Percentiles rank a stretch among this genome's conserved stretches.
Evolutionary conservation across 2,888 invertebrate species (phyloP).

Genomic region (Aethes cnicana): DNA sequence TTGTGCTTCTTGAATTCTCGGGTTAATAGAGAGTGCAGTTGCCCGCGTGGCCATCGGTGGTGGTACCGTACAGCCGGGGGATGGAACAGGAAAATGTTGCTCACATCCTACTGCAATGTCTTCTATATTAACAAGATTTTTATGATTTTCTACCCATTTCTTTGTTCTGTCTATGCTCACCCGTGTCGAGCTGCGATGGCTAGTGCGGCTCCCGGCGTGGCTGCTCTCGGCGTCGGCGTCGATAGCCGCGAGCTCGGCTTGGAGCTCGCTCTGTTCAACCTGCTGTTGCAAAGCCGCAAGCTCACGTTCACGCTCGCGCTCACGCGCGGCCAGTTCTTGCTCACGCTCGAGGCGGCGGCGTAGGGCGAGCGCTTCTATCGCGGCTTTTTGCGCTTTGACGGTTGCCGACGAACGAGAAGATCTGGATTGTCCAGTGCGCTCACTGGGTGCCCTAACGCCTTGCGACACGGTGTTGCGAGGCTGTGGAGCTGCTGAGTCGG

Average conservation of each 20-base stretch:
- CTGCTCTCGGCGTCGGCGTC: conserved; percentile 2
- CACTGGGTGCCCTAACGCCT: no score
- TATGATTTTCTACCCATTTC: conserved; percentile 1
- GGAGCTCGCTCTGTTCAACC: neutral
- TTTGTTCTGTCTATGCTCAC: conserved; percentile 3
- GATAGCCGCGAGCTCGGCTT: conserved; percentile 3
- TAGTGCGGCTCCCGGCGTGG: neutral
- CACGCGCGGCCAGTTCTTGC: neutral
- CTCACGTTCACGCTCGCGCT: neutral
- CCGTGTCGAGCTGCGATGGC: neutral
- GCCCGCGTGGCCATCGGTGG: neutral
- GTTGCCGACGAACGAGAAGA: no score
- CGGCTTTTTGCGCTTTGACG: neutral
- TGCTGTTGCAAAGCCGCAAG: neutral
- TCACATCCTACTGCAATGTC: neutral
- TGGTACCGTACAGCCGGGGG: neutral
- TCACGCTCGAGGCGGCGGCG: neutral
- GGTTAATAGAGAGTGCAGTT: conserved; percentile 2
- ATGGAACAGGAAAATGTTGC: neutral
- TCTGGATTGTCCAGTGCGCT: no score
- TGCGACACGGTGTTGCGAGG: no score
- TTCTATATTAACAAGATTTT: neutral
- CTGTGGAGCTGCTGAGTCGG: no score
- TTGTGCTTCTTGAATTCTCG: neutral
- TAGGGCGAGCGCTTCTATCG: neutral